phyloP scores from a whole-genome alignment of 2,888 invertebrate genomes.

The Nezara viridula region DNA sequence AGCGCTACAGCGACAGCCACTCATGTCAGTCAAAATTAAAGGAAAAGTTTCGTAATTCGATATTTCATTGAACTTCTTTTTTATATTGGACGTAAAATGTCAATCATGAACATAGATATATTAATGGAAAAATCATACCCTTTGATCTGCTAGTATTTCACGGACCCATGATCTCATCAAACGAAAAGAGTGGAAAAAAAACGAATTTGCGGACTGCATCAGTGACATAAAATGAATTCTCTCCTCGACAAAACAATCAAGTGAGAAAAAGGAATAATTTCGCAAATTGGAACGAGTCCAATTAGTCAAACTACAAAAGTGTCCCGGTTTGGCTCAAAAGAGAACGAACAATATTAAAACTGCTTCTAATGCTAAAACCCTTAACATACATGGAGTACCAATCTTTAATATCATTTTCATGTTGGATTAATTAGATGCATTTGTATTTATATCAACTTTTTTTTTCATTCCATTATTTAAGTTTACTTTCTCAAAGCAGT shows the following conservation, averaged over 20 bases:
- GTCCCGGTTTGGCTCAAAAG: not conserved
- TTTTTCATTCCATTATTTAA: no score
- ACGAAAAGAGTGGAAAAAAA: not conserved
- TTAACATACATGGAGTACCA: not conserved
- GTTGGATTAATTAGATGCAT: not conserved
- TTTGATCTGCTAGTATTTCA: not conserved
- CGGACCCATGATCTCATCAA: not conserved
- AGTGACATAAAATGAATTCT: not conserved
- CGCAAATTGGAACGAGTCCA: constrained; percentile 35
- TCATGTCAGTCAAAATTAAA: no score
- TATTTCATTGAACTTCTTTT: no score
- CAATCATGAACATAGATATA: not conserved
- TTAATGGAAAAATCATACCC: not conserved
- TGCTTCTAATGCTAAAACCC: constrained; percentile 11
- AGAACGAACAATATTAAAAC: constrained; percentile 2
- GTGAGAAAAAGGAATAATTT: not conserved
- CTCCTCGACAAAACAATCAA: not conserved
- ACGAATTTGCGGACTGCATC: not conserved
- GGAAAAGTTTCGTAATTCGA: no score
- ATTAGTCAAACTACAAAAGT: constrained; percentile 8
- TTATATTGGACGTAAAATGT: no score
- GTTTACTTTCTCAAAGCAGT: no score
- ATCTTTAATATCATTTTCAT: not conserved
- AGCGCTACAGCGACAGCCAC: no score
- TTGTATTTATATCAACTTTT: no score